Base-by-base conservation (phyloP, 92 coral and sea anemone genomes). In the Porites evermanni region DNA sequence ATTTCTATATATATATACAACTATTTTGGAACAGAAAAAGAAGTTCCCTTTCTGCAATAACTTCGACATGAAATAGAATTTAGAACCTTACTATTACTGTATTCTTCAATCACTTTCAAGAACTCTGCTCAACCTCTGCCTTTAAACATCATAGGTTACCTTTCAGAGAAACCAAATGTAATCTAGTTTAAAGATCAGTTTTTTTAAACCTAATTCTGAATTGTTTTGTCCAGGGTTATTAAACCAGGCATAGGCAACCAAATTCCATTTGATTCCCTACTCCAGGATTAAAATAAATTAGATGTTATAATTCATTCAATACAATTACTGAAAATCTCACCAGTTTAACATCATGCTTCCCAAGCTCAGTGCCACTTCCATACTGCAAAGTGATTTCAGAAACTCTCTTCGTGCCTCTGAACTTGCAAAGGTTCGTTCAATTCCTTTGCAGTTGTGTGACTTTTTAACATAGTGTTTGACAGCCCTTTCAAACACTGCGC, bases 401-500 rank as follows among this genome's bases (percentile, higher is more conserved):
- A 84, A 92, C 72, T 88, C 94, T 72, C 92, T 74, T 11, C 83
- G 77, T 61, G 86, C 53, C 79, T 94, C 97, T 51, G 93, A 79
- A 19, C 73, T 32, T 5, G 95, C 95, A 94, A 86, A 94, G 20
- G 97, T 91, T 21, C 68, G 79, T 80, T 94, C 93, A 64, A 91
- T 82, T 4, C 91, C 91, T 81, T 91, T 90, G 67, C 94, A 79
- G 64, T 91, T 93, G 79, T 88, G 91, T 58, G 96, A 88, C 79
- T 68, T 80, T 61, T 93, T 93, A 4, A 91, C 91, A 67, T 93
- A 93, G 2, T 81, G 54, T 66, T 88, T 91, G 20, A 94, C 97
- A 5, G 97, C 94, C 67, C 94, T 85, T 72, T 94, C 97, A 86
- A 64, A 94, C 47, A 86, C 90, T 24, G 94, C 93, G 82, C 97